A percentile compares a stretch with the other conserved stretches of the same genome.
Evolutionary conservation across 2,888 invertebrate genomes (phyloP).

Genomic region (Pristionchus mayeri): DNA sequence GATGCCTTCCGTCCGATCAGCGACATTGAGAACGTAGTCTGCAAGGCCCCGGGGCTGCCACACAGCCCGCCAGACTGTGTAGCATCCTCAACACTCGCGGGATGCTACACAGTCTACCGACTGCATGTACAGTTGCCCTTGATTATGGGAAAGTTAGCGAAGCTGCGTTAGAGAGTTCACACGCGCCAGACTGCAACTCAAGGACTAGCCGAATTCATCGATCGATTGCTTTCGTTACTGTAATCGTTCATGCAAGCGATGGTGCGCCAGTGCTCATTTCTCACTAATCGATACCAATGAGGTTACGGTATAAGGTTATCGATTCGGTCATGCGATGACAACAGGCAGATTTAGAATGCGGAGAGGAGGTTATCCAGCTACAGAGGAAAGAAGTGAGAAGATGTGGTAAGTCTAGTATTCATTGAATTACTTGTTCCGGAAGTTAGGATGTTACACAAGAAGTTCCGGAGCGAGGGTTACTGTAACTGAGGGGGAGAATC

Average conservation of each 20-base stretch:
- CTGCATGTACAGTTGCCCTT: conserved; percentile 1
- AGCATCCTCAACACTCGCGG: not conserved
- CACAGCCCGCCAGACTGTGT: conserved; percentile 10
- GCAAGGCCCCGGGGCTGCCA: conserved; percentile 53
- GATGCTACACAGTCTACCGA: not conserved
- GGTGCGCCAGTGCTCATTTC: not conserved
- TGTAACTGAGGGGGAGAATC: not conserved
- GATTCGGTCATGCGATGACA: conserved; percentile 15
- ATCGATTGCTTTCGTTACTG: not conserved
- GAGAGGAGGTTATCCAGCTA: not conserved
- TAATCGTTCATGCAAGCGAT: conserved; percentile 5
- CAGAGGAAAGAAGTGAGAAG: conserved; percentile 17
- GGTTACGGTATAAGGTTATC: conserved; percentile 30
- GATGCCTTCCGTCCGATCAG: conserved; percentile 72
- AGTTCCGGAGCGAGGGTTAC: conserved; percentile 22
- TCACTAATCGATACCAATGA: conserved; percentile 39
- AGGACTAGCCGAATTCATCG: not conserved
- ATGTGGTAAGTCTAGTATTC: not conserved
- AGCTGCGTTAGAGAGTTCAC: not conserved
- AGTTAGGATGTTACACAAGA: conserved; percentile 15
- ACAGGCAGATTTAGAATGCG: conserved; percentile 34
- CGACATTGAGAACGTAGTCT: conserved; percentile 70
- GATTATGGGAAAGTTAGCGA: conserved; percentile 24
- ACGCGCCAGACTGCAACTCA: conserved; percentile 6
- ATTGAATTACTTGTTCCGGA: not conserved